Percentiles rank a stretch among this genome's conserved stretches.
Evolutionary conservation across 2,797 vertebrate species (phyloP).

Genomic region (Anguilla obscura): DNA sequence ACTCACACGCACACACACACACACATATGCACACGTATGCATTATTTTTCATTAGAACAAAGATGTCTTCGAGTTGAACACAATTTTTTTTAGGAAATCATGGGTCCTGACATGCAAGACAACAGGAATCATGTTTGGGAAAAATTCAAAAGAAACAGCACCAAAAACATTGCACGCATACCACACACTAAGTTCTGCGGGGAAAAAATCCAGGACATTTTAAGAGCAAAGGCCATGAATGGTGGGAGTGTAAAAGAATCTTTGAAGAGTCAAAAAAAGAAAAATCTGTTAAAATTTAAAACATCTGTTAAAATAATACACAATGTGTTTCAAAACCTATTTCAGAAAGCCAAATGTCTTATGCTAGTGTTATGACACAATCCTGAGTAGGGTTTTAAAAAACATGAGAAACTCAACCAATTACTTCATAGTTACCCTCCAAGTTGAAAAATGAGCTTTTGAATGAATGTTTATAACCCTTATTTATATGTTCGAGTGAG

Average conservation of each 20-base stretch:
- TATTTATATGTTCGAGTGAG: slow-evolving; percentile 12
- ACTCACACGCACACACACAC: background rate
- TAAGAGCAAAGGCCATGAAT: background rate
- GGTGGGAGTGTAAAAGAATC: background rate
- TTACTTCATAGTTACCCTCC: background rate
- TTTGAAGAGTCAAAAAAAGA: no score
- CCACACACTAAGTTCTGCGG: background rate
- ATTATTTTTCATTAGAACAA: background rate
- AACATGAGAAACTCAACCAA: background rate
- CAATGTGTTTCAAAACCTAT: background rate
- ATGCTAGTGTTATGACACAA: slow-evolving; percentile 4
- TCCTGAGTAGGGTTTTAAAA: background rate
- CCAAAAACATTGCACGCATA: background rate
- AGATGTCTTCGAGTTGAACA: background rate
- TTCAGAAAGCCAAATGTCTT: background rate
- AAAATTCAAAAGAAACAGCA: background rate
- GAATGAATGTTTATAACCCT: background rate
- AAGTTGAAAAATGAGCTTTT: slow-evolving; percentile 1
- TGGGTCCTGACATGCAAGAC: background rate
- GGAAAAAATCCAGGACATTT: slow-evolving; percentile 6
- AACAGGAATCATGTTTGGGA: background rate
- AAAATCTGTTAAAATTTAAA: background rate
- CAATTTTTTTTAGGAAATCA: no score
- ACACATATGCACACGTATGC: background rate
- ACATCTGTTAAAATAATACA: background rate